These are phyloP conservation scores for Platyrinchus mystaceus DNA, from an alignment of 2,797 vertebrate species.

Conservation along the genomic window DNA sequence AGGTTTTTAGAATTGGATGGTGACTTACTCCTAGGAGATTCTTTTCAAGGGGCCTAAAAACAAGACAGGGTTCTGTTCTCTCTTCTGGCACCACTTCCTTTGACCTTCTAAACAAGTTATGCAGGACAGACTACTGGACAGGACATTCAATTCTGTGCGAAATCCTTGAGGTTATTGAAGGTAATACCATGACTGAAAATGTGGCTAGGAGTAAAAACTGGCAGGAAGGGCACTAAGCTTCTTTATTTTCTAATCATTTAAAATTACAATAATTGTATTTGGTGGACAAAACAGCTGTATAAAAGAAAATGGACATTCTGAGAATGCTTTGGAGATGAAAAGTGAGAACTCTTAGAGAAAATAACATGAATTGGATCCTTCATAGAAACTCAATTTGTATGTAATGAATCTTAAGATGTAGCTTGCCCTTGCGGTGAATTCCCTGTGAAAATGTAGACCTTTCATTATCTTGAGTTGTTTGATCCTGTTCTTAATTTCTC, in stretches of 20 bases:
- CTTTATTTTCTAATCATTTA: not conserved
- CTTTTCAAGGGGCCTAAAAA: not conserved
- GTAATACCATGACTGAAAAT: not conserved
- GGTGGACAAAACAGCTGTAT: not conserved
- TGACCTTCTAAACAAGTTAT: not conserved
- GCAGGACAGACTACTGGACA: not conserved
- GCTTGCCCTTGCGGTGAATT: not conserved
- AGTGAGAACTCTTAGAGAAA: not conserved
- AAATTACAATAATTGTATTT: not conserved
- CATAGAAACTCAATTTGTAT: not conserved
- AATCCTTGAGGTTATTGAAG: not conserved
- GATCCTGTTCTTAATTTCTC: not conserved
- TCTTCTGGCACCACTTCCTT: not conserved
- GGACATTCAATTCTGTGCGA: not conserved
- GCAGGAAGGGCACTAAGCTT: not conserved
- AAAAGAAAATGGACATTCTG: not conserved
- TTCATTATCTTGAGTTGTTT: not conserved
- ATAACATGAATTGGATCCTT: not conserved
- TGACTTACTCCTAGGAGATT: not conserved
- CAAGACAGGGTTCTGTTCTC: not conserved
- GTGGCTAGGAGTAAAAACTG: not conserved
- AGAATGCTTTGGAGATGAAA: not conserved
- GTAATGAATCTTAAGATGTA: not conserved
- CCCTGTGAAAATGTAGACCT: not conserved
- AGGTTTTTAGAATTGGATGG: not conserved